phyloP scores from a whole-genome alignment of 1,140 invertebrate species.

The Trichonephila clavipes region DNA sequence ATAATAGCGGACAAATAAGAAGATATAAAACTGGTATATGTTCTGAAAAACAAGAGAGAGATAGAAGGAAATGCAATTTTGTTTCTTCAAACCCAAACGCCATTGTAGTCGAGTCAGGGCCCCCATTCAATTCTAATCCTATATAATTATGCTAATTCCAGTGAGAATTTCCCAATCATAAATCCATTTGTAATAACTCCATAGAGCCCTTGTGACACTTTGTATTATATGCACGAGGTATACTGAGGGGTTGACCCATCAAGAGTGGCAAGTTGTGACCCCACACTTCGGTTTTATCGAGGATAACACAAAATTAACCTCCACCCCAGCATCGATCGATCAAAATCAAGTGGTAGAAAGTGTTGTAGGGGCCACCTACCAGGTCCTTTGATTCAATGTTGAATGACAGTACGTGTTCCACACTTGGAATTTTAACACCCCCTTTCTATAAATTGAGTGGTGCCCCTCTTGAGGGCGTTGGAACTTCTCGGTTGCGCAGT shows the following conservation, averaged over 20 bases:
- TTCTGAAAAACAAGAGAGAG: too few relatives aligned
- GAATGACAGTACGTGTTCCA: constrained; percentile 51
- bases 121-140: constrained; percentile 48
- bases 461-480: constrained; percentile 6
- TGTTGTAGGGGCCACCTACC: constrained; percentile 55
- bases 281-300: constrained; percentile 34
- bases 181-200: constrained; percentile 64
- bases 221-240: background rate
- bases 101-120: background rate
- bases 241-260: constrained; percentile 26
- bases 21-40: background rate
- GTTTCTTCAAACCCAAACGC: background rate
- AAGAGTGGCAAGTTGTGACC: constrained; percentile 44
- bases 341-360: constrained; percentile 62
- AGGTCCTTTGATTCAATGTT: constrained; percentile 4
- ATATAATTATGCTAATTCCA: constrained; percentile 64
- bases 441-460: background rate
- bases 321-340: constrained; percentile 56
- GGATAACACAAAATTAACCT: constrained; percentile 69
- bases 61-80: background rate
- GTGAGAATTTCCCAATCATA: constrained; percentile 48
- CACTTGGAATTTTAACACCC: constrained; percentile 42
- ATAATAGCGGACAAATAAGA: constrained; percentile 10
- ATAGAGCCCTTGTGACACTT: background rate
- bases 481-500: background rate